Base-by-base conservation (phyloP, 2,797 vertebrate species). In the Pelodytes ibericus region DNA sequence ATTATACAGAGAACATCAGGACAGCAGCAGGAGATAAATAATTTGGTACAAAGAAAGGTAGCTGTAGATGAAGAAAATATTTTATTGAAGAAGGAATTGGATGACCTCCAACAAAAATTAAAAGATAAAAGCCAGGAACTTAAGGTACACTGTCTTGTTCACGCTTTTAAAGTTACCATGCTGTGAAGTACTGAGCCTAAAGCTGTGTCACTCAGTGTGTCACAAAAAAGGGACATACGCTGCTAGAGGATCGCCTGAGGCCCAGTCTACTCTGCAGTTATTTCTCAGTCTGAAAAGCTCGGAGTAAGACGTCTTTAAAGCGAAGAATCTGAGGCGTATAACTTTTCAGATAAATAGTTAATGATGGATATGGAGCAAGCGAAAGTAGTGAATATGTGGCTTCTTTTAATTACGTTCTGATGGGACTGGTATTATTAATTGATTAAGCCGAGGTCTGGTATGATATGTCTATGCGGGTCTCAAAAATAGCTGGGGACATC, bases 371-470 rank as follows among this genome's bases (percentile, higher is more conserved):
- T 94, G 91, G 92, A 93, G 90, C 89, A 89, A 89, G 87, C 87
- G 89, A 90, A 92, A 89, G 90, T 90, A 93, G 89, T 92, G 90
- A 94, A 93, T 92, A 92, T 95, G 94, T 95, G 96, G 92, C 94
- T 94, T 95, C 90, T 87, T 90, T 92, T 97, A 97, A 98, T 97
- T 97, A 96, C 93, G 93, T 93, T 94, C 93, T 90, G 93, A 94
- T 95, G 93, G 95, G 94, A 96, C 94, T 93, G 86, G 84, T 91
- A 97, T 99, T 96, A 95, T 96, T 98, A 96, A 99, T 99, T 97
- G 94, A 99, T 97, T 94, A 96, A 95, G 93, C 91, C 80, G 87
- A 92, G 92, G 94, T 95, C 92, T 91, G 86, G 87, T 89, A 92
- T 89, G 89, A 92, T 91, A 87, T 93, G 89, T 94, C 93, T 95